Conservation (phyloP, 1,140 invertebrate species). For the Trichogramma pretiosum region DNA sequence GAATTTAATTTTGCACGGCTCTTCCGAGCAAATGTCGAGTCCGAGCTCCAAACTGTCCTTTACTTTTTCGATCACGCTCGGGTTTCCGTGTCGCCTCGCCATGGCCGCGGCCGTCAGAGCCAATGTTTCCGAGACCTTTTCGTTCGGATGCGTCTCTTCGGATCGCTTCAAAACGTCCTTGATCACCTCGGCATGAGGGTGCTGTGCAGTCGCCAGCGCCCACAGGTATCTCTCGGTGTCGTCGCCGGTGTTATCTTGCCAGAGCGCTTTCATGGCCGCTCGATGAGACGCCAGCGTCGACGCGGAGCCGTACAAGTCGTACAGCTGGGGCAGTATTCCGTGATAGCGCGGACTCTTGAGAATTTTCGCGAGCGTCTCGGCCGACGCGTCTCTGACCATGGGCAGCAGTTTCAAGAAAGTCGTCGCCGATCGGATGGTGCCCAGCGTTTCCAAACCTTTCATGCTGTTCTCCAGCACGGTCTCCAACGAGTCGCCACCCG, state of each 20-base stretch:
- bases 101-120: slow-evolving; percentile 57
- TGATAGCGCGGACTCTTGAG: slow-evolving; percentile 44
- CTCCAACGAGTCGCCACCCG: slow-evolving; percentile 44
- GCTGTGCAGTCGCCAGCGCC: slow-evolving; percentile 54
- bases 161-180: slow-evolving; percentile 49
- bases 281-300: slow-evolving; percentile 59
- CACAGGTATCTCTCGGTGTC: slow-evolving; percentile 65
- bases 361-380: slow-evolving; percentile 52
- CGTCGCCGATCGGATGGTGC: slow-evolving; percentile 54
- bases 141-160: slow-evolving; percentile 43
- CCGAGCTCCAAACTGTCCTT: slow-evolving; percentile 44
- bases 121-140: slow-evolving; percentile 56
- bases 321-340: slow-evolving; percentile 50
- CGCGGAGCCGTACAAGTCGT: slow-evolving; percentile 61
- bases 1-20: slow-evolving; percentile 52
- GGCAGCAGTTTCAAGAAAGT: slow-evolving; percentile 56
- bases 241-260: slow-evolving; percentile 52
- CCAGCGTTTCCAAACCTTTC: slow-evolving; percentile 48
- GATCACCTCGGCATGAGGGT: slow-evolving; percentile 45
- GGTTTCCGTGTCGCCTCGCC: slow-evolving; percentile 40
- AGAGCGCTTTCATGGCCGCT: slow-evolving; percentile 56
- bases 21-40: slow-evolving; percentile 47
- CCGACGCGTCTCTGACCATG: slow-evolving; percentile 47
- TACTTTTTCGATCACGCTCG: slow-evolving; percentile 38
- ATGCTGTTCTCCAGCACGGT: slow-evolving; percentile 49